These are phyloP conservation scores for Bubo blakistoni DNA, from an alignment of 2,113 vertebrate species.

Conservation along the genomic window DNA sequence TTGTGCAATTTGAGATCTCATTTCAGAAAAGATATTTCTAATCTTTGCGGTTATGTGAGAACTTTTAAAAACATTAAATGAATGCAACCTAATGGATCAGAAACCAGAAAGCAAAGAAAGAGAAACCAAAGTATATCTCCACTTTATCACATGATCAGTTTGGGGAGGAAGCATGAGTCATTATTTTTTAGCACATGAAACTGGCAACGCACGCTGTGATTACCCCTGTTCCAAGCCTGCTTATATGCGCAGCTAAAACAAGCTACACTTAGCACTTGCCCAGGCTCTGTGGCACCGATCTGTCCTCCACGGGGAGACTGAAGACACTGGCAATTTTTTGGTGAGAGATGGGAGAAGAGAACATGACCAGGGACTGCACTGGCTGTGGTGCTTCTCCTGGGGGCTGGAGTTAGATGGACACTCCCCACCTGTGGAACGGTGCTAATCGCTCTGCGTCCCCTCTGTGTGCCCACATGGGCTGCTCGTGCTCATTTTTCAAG, in stretches of 20 bases:
- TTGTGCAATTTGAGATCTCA: background rate
- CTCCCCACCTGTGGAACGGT: background rate
- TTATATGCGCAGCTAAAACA: background rate
- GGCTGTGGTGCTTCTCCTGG: background rate
- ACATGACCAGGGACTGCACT: background rate
- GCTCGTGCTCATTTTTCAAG: background rate
- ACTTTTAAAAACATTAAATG: background rate
- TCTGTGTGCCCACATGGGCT: background rate
- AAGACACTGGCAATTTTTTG: background rate
- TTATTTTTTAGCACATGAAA: background rate
- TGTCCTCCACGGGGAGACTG: background rate
- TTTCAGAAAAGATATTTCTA: background rate
- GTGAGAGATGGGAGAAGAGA: background rate
- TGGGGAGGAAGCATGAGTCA: conserved; percentile 32
- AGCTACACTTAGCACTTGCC: background rate
- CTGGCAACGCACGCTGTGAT: background rate
- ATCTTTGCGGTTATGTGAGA: background rate
- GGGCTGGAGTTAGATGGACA: accelerated
- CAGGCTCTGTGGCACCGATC: background rate
- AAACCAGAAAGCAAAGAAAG: conserved; percentile 1
- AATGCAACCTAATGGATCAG: background rate
- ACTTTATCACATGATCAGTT: background rate
- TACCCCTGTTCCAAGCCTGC: background rate
- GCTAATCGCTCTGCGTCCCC: background rate
- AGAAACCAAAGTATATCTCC: background rate